These are phyloP conservation scores for Whitmania pigra DNA, from an alignment of 1,140 invertebrate species.

Conservation along the genomic window DNA sequence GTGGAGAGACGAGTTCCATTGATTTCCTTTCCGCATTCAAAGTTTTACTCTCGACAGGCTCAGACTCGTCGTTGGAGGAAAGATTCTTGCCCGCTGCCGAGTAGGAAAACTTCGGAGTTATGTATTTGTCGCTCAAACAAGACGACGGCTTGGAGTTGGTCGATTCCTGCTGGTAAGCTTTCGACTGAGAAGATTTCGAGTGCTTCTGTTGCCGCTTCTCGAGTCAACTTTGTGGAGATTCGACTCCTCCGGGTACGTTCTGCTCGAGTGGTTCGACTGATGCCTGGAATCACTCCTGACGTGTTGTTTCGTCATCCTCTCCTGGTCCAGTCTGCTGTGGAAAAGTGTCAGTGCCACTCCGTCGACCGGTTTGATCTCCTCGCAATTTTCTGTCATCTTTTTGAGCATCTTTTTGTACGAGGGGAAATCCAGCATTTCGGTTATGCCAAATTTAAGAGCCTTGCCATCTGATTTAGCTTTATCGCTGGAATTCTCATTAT, in stretches of 20 bases:
- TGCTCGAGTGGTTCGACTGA: background rate
- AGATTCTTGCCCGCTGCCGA: background rate
- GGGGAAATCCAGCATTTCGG: conserved; percentile 2
- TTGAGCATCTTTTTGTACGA: conserved; percentile 11
- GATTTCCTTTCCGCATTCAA: background rate
- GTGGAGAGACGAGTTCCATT: background rate
- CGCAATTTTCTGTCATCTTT: conserved; percentile 9
- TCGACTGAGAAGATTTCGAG: background rate
- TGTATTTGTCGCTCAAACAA: background rate
- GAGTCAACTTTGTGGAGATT: too few relatives aligned
- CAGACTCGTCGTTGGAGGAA: background rate
- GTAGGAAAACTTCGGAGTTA: background rate
- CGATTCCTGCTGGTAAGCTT: background rate
- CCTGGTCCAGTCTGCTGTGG: background rate
- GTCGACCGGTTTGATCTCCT: conserved; percentile 3
- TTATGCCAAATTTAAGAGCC: background rate
- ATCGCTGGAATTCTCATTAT: too few relatives aligned
- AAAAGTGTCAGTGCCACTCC: background rate
- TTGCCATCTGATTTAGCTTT: too few relatives aligned
- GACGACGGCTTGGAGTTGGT: background rate
- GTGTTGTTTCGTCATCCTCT: too few relatives aligned
- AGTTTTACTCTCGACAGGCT: background rate
- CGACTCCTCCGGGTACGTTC: background rate
- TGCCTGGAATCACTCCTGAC: too few relatives aligned
- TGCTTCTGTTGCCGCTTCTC: background rate